Conservation (phyloP, 2,113 vertebrate genomes). For the Hemicordylus capensis region DNA sequence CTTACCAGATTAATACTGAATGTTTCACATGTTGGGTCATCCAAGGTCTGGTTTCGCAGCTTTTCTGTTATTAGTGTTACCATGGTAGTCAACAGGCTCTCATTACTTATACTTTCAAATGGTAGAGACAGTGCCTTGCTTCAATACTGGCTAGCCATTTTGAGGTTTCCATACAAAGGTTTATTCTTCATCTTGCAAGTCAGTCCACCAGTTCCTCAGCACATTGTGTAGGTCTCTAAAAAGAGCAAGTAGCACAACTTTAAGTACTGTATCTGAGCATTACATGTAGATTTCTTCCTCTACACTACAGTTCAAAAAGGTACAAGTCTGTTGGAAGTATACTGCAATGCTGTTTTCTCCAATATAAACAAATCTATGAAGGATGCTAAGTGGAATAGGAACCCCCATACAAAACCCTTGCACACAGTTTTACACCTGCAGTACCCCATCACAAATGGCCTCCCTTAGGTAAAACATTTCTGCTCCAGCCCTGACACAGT, state of each 20-base stretch:
- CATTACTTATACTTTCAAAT: conserved; percentile 52
- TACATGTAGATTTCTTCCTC: not conserved
- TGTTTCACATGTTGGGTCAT: conserved; percentile 73
- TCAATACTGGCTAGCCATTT: conserved; percentile 64
- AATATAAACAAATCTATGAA: not conserved
- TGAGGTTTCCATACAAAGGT: conserved; percentile 13
- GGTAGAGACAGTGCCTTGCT: conserved; percentile 30
- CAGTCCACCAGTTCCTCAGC: conserved; percentile 37
- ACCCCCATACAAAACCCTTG: not conserved
- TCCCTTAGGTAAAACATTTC: no score
- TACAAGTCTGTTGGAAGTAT: not conserved
- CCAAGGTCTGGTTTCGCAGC: conserved; percentile 82
- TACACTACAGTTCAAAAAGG: not conserved
- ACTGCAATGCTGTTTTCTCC: not conserved
- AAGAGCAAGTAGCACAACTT: conserved; percentile 28
- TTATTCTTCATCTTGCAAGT: not conserved
- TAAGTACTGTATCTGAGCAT: not conserved
- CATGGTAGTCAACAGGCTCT: conserved; percentile 70
- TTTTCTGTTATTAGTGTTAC: conserved; percentile 84
- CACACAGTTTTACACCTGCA: not conserved
- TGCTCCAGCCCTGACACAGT: no score
- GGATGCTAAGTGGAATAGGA: not conserved
- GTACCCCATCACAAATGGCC: no score
- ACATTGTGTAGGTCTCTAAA: conserved; percentile 51
- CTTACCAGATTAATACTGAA: conserved; percentile 75